Percentiles rank a stretch among this genome's conserved stretches.
These are phyloP conservation scores for Lophura nycthemera DNA, from an alignment of 2,113 vertebrate genomes.

Conservation along the genomic window DNA sequence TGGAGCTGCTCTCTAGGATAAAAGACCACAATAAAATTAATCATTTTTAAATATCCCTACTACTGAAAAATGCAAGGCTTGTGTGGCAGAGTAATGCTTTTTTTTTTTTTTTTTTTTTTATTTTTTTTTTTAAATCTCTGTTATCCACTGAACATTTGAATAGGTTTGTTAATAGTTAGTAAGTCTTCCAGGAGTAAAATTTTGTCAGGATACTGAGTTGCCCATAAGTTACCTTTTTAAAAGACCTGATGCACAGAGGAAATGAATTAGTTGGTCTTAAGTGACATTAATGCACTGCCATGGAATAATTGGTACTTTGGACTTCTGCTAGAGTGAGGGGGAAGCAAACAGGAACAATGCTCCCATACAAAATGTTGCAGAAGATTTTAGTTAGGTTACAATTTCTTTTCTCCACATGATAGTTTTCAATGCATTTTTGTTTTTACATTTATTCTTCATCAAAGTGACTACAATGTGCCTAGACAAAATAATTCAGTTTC, in stretches of 20 bases:
- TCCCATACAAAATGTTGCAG: accelerated
- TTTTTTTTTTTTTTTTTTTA: too few species aligned
- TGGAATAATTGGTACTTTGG: not conserved
- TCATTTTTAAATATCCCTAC: not conserved
- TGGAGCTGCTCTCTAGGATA: slow-evolving; percentile 76
- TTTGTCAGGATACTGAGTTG: not conserved
- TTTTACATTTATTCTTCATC: not conserved
- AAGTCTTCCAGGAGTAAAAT: not conserved
- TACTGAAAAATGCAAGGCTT: not conserved
- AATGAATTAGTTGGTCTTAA: not conserved
- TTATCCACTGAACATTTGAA: not conserved
- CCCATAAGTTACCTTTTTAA: not conserved
- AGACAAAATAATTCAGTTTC: not conserved
- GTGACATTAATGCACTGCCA: not conserved
- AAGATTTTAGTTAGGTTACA: not conserved
- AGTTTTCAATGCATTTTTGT: accelerated
- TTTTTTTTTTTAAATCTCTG: too few species aligned
- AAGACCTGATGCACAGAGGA: not conserved
- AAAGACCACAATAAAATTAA: not conserved
- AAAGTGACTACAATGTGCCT: not conserved
- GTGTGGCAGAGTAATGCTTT: not conserved
- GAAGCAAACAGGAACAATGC: not conserved
- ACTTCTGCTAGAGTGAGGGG: not conserved
- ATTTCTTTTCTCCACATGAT: not conserved
- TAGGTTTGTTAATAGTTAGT: not conserved